Conservation (phyloP, 2,888 invertebrate genomes). For the Epirrhoe alternata region DNA sequence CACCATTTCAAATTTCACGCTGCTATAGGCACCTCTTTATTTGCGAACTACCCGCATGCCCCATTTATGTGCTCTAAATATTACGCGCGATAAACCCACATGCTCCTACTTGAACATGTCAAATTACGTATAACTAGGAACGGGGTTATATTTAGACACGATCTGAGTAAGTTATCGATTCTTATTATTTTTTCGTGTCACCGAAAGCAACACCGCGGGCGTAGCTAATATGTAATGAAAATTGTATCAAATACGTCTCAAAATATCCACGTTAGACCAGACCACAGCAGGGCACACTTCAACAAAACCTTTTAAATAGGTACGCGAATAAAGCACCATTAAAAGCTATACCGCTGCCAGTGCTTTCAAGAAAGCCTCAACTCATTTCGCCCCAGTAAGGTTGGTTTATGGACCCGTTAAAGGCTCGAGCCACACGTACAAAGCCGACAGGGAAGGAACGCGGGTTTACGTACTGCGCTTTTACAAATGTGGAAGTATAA, state of each 20-base stretch:
- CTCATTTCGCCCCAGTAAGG: slow-evolving; percentile 26
- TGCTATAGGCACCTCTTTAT: slow-evolving; percentile 21
- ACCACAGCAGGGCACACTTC: neutral
- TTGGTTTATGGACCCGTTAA: slow-evolving; percentile 31
- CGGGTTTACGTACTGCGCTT: slow-evolving; percentile 14
- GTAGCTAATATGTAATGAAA: too few species aligned
- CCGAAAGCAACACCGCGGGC: too few species aligned
- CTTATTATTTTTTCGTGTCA: neutral
- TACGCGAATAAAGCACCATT: slow-evolving; percentile 9
- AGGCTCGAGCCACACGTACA: slow-evolving; percentile 25
- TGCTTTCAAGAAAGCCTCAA: slow-evolving; percentile 29
- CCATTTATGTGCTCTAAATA: slow-evolving; percentile 12
- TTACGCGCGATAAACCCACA: slow-evolving; percentile 12
- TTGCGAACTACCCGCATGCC: slow-evolving; percentile 10
- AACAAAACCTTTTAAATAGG: neutral
- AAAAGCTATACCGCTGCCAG: slow-evolving; percentile 18
- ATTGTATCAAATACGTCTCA: too few species aligned
- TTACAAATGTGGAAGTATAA: slow-evolving; percentile 9
- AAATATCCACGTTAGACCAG: neutral
- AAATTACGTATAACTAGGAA: neutral
- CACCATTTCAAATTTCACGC: slow-evolving; percentile 27
- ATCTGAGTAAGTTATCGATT: neutral
- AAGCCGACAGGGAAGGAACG: slow-evolving; percentile 19
- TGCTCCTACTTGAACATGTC: neutral
- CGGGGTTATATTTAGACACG: neutral